Evolutionary conservation across 2,113 vertebrate genomes (phyloP).

Genomic region (Eublepharis macularius): DNA sequence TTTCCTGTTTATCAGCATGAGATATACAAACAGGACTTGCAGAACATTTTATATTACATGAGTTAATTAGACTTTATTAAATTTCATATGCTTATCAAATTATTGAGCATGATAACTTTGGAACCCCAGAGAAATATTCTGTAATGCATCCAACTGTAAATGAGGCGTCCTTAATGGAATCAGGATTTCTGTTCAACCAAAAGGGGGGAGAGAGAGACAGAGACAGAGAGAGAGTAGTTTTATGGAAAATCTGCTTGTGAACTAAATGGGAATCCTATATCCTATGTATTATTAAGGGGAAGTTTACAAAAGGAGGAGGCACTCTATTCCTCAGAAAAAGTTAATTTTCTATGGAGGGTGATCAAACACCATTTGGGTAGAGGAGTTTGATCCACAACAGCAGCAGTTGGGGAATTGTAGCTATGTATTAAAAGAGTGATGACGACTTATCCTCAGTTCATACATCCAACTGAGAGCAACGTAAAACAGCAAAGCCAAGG

Average conservation of each 20-base stretch:
- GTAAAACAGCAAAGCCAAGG: no score
- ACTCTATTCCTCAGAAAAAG: not conserved
- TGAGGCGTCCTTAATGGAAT: not conserved
- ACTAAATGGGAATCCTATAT: not conserved
- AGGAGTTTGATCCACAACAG: no score
- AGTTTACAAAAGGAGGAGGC: not conserved
- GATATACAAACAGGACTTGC: conserved; percentile 54
- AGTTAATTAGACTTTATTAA: conserved; percentile 73
- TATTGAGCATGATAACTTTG: conserved; percentile 41
- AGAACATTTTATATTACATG: conserved; percentile 59
- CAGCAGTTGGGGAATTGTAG: no score
- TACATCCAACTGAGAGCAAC: no score
- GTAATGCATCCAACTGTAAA: conserved; percentile 13
- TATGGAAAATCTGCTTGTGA: not conserved
- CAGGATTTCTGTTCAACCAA: not conserved
- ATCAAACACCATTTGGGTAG: not conserved
- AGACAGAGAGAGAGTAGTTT: not conserved
- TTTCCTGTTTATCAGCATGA: conserved; percentile 61
- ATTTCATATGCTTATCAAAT: conserved; percentile 69
- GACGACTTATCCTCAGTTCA: no score
- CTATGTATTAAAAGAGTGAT: no score
- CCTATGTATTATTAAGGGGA: not conserved
- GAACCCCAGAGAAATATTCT: conserved; percentile 42
- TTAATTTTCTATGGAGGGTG: no score
- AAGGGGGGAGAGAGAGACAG: no score